Evolutionary conservation across 2,888 invertebrate species (phyloP).

Genomic region (Cephus rjabovi): DNA sequence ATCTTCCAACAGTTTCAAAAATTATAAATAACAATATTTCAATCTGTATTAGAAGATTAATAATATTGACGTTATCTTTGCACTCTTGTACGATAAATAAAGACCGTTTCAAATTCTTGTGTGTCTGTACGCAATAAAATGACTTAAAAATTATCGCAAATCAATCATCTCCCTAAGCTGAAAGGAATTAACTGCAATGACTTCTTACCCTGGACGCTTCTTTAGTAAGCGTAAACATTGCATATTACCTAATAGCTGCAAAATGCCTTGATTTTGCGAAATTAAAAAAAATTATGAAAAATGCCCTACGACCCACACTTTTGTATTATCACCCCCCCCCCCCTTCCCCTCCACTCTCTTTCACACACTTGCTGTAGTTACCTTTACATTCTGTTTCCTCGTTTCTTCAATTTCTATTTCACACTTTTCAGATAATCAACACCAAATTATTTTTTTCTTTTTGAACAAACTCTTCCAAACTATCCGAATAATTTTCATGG

Average conservation of each 20-base stretch:
- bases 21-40: neutral
- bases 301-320: neutral
- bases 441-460: neutral
- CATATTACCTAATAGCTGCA: neutral
- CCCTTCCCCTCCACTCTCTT: neutral
- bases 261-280: neutral
- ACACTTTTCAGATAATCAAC: neutral
- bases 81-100: neutral
- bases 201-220: neutral
- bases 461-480: neutral
- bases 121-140: neutral
- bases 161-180: neutral
- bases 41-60: neutral
- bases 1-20: neutral
- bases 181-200: neutral
- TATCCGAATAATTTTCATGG: neutral
- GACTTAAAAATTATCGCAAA: neutral
- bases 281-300: neutral
- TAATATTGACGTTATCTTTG: neutral
- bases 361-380: neutral
- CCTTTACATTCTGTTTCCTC: neutral
- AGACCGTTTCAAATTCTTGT: neutral
- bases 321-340: neutral
- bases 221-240: neutral
- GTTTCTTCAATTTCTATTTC: neutral